These are phyloP conservation scores for Limosa lapponica DNA, from an alignment of 2,797 vertebrate species.

Conservation along the genomic window DNA sequence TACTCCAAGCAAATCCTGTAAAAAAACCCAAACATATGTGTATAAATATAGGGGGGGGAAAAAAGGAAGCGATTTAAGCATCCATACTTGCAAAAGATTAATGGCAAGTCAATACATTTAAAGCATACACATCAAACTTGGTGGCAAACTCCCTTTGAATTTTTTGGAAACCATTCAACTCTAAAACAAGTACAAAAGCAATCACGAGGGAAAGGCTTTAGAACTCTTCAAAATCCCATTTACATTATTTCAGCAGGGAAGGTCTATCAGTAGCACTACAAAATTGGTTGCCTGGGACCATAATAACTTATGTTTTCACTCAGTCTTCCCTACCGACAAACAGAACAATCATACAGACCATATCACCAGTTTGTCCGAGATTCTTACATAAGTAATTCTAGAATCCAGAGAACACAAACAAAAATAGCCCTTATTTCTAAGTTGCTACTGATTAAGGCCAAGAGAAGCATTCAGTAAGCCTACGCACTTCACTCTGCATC, in stretches of 20 bases:
- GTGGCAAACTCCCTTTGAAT: neutral
- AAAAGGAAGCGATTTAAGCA: neutral
- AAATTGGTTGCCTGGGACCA: neutral
- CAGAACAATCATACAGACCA: neutral
- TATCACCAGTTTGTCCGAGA: neutral
- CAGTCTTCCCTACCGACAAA: neutral
- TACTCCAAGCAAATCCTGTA: constrained; percentile 79
- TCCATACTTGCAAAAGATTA: neutral
- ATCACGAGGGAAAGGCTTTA: neutral
- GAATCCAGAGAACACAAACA: neutral
- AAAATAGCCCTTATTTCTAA: neutral
- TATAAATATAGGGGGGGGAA: neutral
- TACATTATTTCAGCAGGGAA: neutral
- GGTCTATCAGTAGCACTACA: neutral
- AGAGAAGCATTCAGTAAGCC: neutral
- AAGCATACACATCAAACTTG: neutral
- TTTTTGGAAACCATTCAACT: neutral
- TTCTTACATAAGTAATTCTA: neutral
- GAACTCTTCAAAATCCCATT: neutral
- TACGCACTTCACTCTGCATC: neutral
- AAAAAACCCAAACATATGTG: neutral
- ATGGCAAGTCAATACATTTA: neutral
- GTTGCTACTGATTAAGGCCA: neutral
- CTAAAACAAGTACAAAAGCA: neutral
- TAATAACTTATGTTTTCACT: neutral